Base-by-base conservation (phyloP, 1,140 invertebrate species). In the Papilio polytes region DNA sequence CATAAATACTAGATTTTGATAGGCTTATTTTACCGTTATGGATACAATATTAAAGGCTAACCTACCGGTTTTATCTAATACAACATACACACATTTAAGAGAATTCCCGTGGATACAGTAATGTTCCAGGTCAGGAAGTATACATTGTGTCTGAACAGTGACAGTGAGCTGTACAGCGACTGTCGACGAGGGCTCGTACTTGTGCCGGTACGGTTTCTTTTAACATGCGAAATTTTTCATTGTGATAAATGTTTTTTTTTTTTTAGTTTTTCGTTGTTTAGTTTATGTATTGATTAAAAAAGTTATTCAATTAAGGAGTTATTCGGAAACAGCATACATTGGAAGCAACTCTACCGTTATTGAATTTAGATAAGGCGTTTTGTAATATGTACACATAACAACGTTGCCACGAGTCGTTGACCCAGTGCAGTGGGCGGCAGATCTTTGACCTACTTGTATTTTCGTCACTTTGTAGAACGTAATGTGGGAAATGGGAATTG, bases 401-500 rank as follows among this genome's bases (percentile, higher is more conserved):
- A 26, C 26, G 76, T 78, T 78, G 56, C 53, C 26, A 78, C 15
- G 88, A 84, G 88, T 85, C 86, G 77, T 81, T 85, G 85, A 87
- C 83, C 86, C 79, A 80, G 66, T 81, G 76, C 73, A 78, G 82
- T 86, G 84, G 86, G 84, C 86, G 83, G 81, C 82, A 84, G 84
- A 88, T 85, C 79, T 84, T 80, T 87, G 90, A 88, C 90, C 89
- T 82, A 91, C 83, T 88, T 88, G 82, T 63, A 53, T 53, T 84
- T 85, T 78, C 80, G 74, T 82, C 79, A 63, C 51, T 41, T 77
- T 70, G 63, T 51, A 80, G 41, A 56, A 70, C 15, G 76, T 63
- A 53, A 78, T 83, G 85, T 83, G 79, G 74, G 84, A 85, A 85
- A 85, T 80, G 73, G 80, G 81, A 82, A 81, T 59, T n/a, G 31